These are phyloP conservation scores for crab-eating macaque (Macaca fascicularis) DNA, from an alignment of 2,113 vertebrate genomes.

Conservation along the genomic window T2T-MFA8v1.1 NC_088388.1:41208501-41209000, in stretches of 20 bases:
- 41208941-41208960: not conserved
- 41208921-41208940: not conserved
- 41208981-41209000: not conserved
- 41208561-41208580: not conserved
- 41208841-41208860: not conserved
- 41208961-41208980: not conserved
- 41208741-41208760: not conserved
- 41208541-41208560: not conserved
- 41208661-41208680: conserved; percentile 32
- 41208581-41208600: not conserved
- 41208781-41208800: not conserved
- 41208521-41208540: not conserved
- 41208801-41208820: not conserved
- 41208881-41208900: not conserved
- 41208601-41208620: not conserved
- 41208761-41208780: not conserved
- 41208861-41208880: not conserved
- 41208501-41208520: not conserved
- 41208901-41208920: not conserved
- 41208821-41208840: not conserved
- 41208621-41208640: not conserved
- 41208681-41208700: not conserved
- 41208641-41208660: not conserved
- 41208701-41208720: not conserved
- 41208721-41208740: not conserved